These are phyloP conservation scores for Spialia ferax DNA, from an alignment of 2,888 invertebrate species.

Conservation along the genomic window DNA sequence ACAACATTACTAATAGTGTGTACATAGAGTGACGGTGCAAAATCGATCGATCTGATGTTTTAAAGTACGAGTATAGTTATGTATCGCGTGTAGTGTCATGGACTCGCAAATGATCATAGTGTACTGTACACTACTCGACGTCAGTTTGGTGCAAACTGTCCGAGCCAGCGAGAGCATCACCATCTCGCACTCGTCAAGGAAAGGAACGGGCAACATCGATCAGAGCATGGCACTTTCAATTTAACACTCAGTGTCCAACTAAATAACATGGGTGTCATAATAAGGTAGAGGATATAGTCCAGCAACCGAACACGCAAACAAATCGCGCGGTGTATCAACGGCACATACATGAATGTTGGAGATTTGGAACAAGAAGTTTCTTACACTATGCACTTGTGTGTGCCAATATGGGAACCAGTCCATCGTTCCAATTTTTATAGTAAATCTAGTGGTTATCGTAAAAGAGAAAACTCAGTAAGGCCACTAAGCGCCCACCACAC, in stretches of 20 bases:
- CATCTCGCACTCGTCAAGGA: constrained; percentile 58
- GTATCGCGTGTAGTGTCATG: constrained; percentile 65
- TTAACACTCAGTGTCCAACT: constrained; percentile 72
- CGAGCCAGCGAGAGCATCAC: constrained; percentile 48
- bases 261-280: constrained; percentile 65
- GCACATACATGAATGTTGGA: constrained; percentile 84
- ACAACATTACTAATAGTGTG: constrained; percentile 58
- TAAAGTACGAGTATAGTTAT: constrained; percentile 52
- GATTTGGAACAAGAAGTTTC: constrained; percentile 88
- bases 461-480: constrained; percentile 84
- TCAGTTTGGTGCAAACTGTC: constrained; percentile 57
- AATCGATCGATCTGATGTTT: constrained; percentile 84
- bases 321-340: constrained; percentile 77
- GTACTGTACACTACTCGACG: constrained; percentile 65
- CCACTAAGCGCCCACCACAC: constrained; percentile 81
- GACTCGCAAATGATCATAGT: constrained; percentile 41
- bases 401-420: constrained; percentile 83
- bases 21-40: constrained; percentile 88
- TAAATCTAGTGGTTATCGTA: constrained; percentile 69
- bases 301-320: constrained; percentile 84
- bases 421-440: constrained; percentile 78
- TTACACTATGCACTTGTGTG: constrained; percentile 86
- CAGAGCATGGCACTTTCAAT: constrained; percentile 86
- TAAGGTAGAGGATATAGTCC: constrained; percentile 71
- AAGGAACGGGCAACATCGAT: constrained; percentile 76